phyloP scores from a whole-genome alignment of 2,113 vertebrate genomes.

The Sorex fumeus region DNA sequence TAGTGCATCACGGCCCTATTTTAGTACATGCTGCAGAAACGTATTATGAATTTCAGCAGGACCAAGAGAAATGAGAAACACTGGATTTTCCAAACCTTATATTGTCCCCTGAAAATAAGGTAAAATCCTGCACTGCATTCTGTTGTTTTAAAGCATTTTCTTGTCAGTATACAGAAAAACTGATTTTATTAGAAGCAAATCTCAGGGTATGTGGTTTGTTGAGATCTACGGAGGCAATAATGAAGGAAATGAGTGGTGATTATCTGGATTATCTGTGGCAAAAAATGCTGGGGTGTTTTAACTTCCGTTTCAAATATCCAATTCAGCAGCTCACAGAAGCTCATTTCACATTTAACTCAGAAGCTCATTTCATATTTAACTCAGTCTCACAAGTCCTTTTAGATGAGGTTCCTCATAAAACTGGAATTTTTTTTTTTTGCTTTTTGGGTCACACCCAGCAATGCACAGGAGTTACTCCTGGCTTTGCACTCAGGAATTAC shows the following conservation, averaged over 20 bases:
- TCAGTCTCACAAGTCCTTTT: slow-evolving; percentile 2
- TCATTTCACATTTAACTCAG: slow-evolving; percentile 5
- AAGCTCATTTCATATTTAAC: slow-evolving; percentile 26
- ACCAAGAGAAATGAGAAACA: slow-evolving; percentile 38
- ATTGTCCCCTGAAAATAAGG: not conserved
- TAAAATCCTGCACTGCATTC: not conserved
- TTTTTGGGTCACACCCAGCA: no score
- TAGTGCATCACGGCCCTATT: not conserved
- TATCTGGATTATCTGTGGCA: not conserved
- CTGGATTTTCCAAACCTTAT: not conserved
- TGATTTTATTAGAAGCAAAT: not conserved
- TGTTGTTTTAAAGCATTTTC: slow-evolving; percentile 11
- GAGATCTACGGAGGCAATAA: not conserved
- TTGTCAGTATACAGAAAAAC: no score
- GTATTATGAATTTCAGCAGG: not conserved
- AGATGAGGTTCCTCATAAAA: slow-evolving; percentile 19
- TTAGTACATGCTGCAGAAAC: not conserved
- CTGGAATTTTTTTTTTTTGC: no score
- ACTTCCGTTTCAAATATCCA: not conserved
- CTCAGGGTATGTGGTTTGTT: not conserved
- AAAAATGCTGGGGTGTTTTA: slow-evolving; percentile 20
- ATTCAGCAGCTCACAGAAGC: no score
- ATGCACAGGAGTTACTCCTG: no score
- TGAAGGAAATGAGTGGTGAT: not conserved
- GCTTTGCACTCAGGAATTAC: no score